Evolutionary conservation across 1,140 invertebrate genomes (phyloP), one percentile per base, ranked within the genome.

Genomic region (Drosophila neocordata): DNA sequence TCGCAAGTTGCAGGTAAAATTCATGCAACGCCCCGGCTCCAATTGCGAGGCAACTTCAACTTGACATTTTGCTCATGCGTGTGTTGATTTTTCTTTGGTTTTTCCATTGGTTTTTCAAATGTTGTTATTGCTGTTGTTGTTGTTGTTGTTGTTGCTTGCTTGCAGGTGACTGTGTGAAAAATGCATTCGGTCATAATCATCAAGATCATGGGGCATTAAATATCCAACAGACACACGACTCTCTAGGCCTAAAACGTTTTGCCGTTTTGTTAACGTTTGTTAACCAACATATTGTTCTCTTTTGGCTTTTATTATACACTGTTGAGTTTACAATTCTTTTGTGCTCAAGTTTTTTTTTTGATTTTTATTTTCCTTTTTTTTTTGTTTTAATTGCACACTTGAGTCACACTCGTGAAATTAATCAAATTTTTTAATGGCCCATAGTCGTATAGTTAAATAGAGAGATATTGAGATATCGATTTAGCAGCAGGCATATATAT

Each of bases 21-120:
- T 38, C 24, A 65, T 57, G 68, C 76, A 72, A 66, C 73, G 37
- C 13, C 37, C 52, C 51, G 53, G 31, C 51, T 22, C 27, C 41
- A 48, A n/a, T 5, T 38, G 8, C 41, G 41, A 20, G 48, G 69
- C 69, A 37, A 66, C 63, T 55, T 34, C 72, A 69, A 69, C 70
- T 81, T 80, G 78, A 80, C 78, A 80, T 80, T 80, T 80, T 63
- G 63, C 56, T 20, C 67, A 67, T 74, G 72, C 72, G 60, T 72
- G 60, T 72, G 74, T 74, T 75, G 73, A 65, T 70, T 78, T 77
- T 48, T 52, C 57, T 61, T 70, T 58, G 58, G 48, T 57, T 65
- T 57, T 65, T 22, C 48, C 15, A 48, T 31, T 31, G 27, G 27
- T 31, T 24, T 24, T 24, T 4, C 1, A 24, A 24, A 2, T 24